Evolutionary conservation across 1,140 invertebrate species (phyloP), one percentile per base, ranked within the genome.

Genomic region (Drosophila triauraria): DNA sequence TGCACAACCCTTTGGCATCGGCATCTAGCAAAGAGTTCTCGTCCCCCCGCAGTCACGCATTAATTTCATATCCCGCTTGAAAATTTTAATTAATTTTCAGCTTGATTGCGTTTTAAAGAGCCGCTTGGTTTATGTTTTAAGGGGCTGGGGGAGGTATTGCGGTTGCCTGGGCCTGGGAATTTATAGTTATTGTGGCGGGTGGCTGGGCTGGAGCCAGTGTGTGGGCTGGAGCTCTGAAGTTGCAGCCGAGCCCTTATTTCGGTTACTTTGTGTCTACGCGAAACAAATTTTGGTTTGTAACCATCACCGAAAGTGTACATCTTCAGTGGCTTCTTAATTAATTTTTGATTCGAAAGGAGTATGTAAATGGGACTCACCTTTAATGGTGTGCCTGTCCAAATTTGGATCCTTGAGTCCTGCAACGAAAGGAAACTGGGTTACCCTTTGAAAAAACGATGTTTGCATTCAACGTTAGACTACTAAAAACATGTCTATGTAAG

Each of bases 21-120:
- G 25, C 17, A 30, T 27, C 40, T 25, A n/a, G n/a, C 42, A 9
- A 38, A 30, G 56, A 20, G 15, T 56, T 63, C 63, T 61, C 74
- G 54, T 64, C 80, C 63, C 48, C 63, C 47, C 30, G 9, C 53
- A 76, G 57, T 64, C 74, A 68, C 75, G 83, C 85, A 88, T 88
- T 88, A 90, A 82, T 88, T 88, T 88, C 81, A 90, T 91, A 91
- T 91, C 78, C 71, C 74, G 79, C 79, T 83, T 80, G 75, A 88
- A 83, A 92, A 92, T 92, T 92, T 92, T 92, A 92, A 92, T 92
- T 92, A 92, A 92, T 91, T 92, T 92, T 92, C 91, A 88, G 75
- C 91, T 92, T 92, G 91, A 92, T 92, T 92, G 91, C 91, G 75
- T 92, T 92, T 92, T 92, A 92, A 92, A 91, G 80, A 90, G 85